Evolutionary conservation across 2,888 invertebrate species (phyloP), one percentile per base, ranked within the genome.

Genomic region (Exocentrus adspersus): DNA sequence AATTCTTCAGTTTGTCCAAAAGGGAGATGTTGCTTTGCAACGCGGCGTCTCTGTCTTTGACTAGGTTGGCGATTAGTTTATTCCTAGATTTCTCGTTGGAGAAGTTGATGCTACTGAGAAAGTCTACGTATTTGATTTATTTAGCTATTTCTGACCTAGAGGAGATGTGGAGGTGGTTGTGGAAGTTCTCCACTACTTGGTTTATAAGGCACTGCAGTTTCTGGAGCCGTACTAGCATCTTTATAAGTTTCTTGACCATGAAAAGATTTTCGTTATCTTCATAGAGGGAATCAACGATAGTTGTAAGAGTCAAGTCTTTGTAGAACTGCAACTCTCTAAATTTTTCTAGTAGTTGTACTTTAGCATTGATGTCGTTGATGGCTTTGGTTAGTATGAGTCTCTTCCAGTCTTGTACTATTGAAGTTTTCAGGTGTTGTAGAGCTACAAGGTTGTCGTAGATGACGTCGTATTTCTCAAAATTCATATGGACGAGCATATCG

Each of bases 1-100:
- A 82, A 81, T 81, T 85, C 83, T 76, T 83, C 80, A 72, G 83
- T 51, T 75, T 77, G 14, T 81, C 79, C 16, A 81, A 56, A 2
- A 78, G 57, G 7, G 69, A 54, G 32, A 81, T 73, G 46, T 76
- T 69, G 17, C 74, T 70, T 59, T 80, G 75, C 2, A 80, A 63
- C 41, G 83, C 84, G 28, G 81, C 78, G 60, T 86, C 84, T 73
- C 86, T 82, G 71, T 85, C 85, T 21, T 75, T 72, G 56, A 81
- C 81, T 60, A 86, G 82, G 65, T 85, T 85, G 56, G 84, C 83
- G n/a, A 86, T 80, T 12, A 87, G 84, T 62, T 86, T 86, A 78
- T 85, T 85, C 4, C 85, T 84, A 10, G 85, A 86, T 74, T 86
- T 86, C 58, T 86, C 86, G 73, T 86, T 85, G 48, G 86, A 85